Evolutionary conservation across 2,888 invertebrate species (phyloP).

Genomic region (Rhamphomyia laevipes): DNA sequence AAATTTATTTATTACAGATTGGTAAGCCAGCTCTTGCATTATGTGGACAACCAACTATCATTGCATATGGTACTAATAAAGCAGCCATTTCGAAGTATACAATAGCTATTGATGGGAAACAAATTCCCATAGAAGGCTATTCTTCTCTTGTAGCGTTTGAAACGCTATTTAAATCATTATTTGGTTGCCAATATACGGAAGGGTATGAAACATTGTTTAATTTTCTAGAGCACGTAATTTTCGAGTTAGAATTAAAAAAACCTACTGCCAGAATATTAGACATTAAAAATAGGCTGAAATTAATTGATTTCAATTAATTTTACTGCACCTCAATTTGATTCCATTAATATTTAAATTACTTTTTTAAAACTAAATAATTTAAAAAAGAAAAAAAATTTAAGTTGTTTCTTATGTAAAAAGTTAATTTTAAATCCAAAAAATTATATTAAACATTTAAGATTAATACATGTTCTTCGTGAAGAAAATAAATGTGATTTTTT

Average conservation of each 20-base stretch:
- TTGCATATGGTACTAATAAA: background rate
- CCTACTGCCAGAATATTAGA: background rate
- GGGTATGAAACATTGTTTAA: background rate
- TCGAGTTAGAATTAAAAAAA: background rate
- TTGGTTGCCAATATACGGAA: background rate
- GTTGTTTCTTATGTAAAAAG: background rate
- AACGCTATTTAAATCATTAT: background rate
- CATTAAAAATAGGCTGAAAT: background rate
- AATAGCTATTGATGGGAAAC: background rate
- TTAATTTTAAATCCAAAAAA: background rate
- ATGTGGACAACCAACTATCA: background rate
- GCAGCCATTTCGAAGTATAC: background rate
- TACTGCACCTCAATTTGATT: background rate
- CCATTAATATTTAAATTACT: background rate
- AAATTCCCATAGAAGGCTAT: background rate
- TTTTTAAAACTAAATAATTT: background rate
- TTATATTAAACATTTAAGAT: background rate
- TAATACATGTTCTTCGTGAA: background rate
- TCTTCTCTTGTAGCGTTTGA: background rate
- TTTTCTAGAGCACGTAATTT: background rate
- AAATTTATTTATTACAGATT: background rate
- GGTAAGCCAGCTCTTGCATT: background rate
- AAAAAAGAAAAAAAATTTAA: background rate
- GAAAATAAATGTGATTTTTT: no score
- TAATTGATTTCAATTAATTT: background rate